Evolutionary conservation across 2,888 invertebrate species (phyloP).

Genomic region (Cheiracanthium punctorium): DNA sequence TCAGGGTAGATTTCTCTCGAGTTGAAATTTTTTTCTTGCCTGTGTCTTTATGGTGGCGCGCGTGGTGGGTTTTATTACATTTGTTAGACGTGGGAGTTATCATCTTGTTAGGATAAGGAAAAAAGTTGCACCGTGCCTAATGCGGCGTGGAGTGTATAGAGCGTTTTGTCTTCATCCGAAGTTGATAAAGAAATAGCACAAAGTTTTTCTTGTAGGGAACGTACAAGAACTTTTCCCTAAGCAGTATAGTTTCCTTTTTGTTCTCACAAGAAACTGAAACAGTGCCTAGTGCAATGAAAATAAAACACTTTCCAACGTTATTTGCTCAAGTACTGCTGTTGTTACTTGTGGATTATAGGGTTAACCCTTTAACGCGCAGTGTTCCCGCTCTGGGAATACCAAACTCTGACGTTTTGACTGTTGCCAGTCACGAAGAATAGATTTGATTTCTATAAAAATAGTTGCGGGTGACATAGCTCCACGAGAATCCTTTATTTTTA

Average conservation of each 20-base stretch:
- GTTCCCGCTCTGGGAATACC: no score
- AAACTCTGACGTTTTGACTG: no score
- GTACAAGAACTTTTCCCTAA: no score
- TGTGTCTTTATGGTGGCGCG: not conserved
- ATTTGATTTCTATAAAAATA: no score
- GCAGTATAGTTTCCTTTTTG: constrained; percentile 6
- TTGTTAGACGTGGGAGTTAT: constrained; percentile 4
- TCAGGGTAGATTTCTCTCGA: not conserved
- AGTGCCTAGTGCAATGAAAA: not conserved
- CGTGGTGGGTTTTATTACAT: not conserved
- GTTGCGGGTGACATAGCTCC: no score
- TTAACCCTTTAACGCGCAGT: no score
- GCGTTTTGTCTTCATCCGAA: not conserved
- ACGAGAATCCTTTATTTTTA: no score
- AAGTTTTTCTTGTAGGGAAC: no score
- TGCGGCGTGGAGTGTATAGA: not conserved
- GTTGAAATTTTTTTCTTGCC: not conserved
- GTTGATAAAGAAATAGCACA: no score
- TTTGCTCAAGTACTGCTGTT: no score
- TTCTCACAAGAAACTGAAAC: not conserved
- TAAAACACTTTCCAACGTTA: not conserved
- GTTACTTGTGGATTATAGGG: no score
- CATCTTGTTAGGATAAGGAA: not conserved
- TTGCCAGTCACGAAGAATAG: no score
- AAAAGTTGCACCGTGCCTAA: not conserved